Base-by-base conservation (phyloP, 2,113 vertebrate species). In the Callaeas wilsoni region DNA sequence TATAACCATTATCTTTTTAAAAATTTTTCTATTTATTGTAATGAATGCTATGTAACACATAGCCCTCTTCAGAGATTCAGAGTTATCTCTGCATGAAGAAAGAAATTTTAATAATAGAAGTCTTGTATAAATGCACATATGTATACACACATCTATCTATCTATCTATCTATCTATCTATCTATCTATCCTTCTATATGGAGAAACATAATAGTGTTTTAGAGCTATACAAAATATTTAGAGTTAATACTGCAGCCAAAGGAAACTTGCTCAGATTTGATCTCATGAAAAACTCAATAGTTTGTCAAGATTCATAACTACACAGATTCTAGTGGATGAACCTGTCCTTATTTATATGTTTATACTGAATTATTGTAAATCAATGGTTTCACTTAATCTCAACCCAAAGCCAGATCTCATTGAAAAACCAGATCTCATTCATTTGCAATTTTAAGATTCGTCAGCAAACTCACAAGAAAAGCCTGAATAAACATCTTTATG, bases 371-470 rank as follows among this genome's bases (percentile, higher is more conserved):
- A 80, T 37, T 49, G 18, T 64, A 74, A 88, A 86, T 69, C 42
- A 74, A 37, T 53, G 39, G 33, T 69, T 89, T 88, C 59, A 44
- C 22, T 87, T 81, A 33, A 70, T 90, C 52, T 85, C 47, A 69
- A 13, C 22, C 32, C 2, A 3, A 85, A 94, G 68, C 8, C 75
- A 94, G 49, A 68, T 42, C n/a, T 64, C 63, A 53, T 71, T 85
- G 13, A 73, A 75, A 92, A 73, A 3, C 20, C 55, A 64, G 9
- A 64, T 44, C 50, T 79, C 75, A 73, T 85, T 90, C 20, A 88
- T 75, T 84, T 81, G 20, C 62, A 77, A 59, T 88, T 90, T 83
- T 56, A 94, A 41, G 27, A 88, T 83, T 83, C 21, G 78, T 70
- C 60, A 49, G 16, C 29, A 90, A 91, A 83, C 55, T 65, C 59